Base-by-base conservation (phyloP, 1,140 invertebrate genomes). In the Drosophila aff. region DNA sequence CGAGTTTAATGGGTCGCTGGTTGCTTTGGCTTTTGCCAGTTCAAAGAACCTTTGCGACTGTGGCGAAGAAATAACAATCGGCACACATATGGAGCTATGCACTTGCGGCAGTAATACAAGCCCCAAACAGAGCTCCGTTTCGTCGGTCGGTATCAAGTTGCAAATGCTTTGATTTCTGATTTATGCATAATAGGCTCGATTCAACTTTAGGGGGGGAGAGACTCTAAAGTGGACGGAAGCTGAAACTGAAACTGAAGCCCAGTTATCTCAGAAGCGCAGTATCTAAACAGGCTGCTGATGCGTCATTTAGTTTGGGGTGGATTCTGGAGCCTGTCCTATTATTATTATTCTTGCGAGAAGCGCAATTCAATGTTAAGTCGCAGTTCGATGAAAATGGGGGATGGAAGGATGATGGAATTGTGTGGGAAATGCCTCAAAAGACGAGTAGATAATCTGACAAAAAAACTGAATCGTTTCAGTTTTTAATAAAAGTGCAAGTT, bases 301-400 rank as follows among this genome's bases (percentile, higher is more conserved):
- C 69, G 69, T 60, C 69, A 73, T 73, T 73, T 73, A 57, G 69
- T 72, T 67, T 43, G 67, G 69, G 69, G 69, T 73, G 69, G 69
- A 50, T 72, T 73, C 44, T 44, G 28, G 16, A 64, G 57, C 23
- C 61, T 26, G 36, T 40, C 33, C 26, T 40, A 52, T 67, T 66
- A 11, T 49, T 36, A 38, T 43, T 66, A 33, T 44, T 46, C 63
- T 40, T 53, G 26, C n/a, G 49, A 13, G 43, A 47, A 60, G 68
- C 69, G 69, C 69, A 73, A 73, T 73, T 73, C 23, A 72, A 59
- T 38, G 36, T 21, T 72, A 33, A 60, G 67, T 72, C 69, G 69
- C 69, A 73, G 67, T 73, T 60, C 40, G 31, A 52, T 31, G n/a
- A 16, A 52, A 28, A 57, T n/a, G 59, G 62, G 47, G 63, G 47